Percentiles rank a stretch among this genome's conserved stretches.
phyloP scores from a whole-genome alignment of 2,888 invertebrate species.

The Erynnis tages region DNA sequence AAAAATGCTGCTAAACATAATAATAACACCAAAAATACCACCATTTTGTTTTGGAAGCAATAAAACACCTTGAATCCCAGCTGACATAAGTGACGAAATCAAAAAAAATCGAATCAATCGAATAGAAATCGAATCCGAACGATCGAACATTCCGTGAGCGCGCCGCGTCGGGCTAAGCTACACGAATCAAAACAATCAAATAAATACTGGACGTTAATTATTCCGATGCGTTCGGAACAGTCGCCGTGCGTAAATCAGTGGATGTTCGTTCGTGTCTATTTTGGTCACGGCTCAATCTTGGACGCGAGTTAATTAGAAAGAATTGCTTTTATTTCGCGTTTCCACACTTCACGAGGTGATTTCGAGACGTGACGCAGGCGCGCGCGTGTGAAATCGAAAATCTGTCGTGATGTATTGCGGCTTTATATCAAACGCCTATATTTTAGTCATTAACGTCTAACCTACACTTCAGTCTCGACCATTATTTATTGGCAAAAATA shows the following conservation, averaged over 20 bases:
- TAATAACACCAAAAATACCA: too few relatives aligned
- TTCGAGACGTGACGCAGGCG: constrained; percentile 58
- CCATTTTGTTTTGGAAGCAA: too few relatives aligned
- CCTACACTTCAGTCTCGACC: constrained; percentile 40
- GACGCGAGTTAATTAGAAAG: constrained; percentile 76
- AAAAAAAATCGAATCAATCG: constrained; percentile 1
- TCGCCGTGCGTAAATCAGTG: constrained; percentile 71
- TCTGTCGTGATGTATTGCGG: constrained; percentile 57
- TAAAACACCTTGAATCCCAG: neutral
- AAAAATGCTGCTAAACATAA: too few relatives aligned
- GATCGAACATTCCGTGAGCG: constrained; percentile 41
- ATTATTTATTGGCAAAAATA: constrained; percentile 30
- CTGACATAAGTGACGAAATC: neutral
- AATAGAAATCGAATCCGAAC: constrained; percentile 27
- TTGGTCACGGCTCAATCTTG: constrained; percentile 60
- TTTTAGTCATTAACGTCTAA: too few relatives aligned
- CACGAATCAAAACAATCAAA: constrained; percentile 75
- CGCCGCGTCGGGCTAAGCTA: constrained; percentile 54
- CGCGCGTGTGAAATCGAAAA: constrained; percentile 54
- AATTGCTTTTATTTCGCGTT: constrained; percentile 80
- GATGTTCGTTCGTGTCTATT: constrained; percentile 64
- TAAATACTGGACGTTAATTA: constrained; percentile 74
- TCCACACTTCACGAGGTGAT: constrained; percentile 62
- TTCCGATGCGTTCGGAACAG: constrained; percentile 68
- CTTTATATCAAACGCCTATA: constrained; percentile 24